Conservation (phyloP, 2,797 vertebrate genomes). For the Leptodactylus fallax region DNA sequence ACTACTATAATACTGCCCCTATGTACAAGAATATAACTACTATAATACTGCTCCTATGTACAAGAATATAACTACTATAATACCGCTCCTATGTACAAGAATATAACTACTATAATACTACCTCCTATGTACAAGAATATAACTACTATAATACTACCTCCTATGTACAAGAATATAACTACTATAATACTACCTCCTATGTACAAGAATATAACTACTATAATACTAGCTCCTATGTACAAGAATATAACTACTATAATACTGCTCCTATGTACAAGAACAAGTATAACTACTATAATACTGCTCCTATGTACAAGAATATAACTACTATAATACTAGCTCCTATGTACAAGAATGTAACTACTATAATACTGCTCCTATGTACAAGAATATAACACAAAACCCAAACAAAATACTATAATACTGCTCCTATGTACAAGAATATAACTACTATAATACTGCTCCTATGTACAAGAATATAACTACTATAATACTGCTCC, state of each 20-base stretch:
- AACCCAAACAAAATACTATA: not conserved
- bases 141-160: too few species aligned
- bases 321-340: too few species aligned
- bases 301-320: too few species aligned
- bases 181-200: too few species aligned
- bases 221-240: too few species aligned
- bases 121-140: too few species aligned
- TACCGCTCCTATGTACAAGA: too few species aligned
- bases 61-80: not conserved
- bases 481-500: too few species aligned
- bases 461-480: too few species aligned
- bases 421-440: conserved; percentile 3
- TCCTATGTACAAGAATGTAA: not conserved
- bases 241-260: not conserved
- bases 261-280: conserved; percentile 5
- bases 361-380: conserved; percentile 5
- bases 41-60: not conserved
- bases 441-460: conserved; percentile 1
- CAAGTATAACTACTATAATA: too few species aligned
- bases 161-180: too few species aligned
- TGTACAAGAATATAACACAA: not conserved
- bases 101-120: conserved; percentile 1
- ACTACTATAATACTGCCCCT: not conserved
- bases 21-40: not conserved
- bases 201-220: too few species aligned